Evolutionary conservation across 2,113 vertebrate species (phyloP).

Genomic region (Scophthalmus maximus): DNA sequence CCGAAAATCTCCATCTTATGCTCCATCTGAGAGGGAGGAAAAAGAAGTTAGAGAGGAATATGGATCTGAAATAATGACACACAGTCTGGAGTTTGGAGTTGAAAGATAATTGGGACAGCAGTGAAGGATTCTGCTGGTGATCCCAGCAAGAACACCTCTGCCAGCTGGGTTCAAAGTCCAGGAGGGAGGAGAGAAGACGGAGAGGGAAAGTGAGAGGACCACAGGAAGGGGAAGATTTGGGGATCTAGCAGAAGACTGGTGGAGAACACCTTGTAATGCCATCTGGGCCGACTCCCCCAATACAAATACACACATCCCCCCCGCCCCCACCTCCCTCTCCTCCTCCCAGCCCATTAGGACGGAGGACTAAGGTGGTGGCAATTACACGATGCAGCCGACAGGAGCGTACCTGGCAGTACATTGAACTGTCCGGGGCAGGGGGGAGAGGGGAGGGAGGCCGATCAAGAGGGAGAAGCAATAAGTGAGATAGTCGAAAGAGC

Average conservation of each 20-base stretch:
- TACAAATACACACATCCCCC: slow-evolving; percentile 41
- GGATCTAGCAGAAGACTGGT: slow-evolving; percentile 74
- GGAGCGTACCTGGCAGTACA: slow-evolving; percentile 76
- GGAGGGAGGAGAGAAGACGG: slow-evolving; percentile 58
- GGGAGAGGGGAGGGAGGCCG: not conserved
- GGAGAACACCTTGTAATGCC: slow-evolving; percentile 81
- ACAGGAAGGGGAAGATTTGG: slow-evolving; percentile 62
- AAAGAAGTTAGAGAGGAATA: slow-evolving; percentile 42
- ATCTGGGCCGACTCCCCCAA: slow-evolving; percentile 77
- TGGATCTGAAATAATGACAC: slow-evolving; percentile 60
- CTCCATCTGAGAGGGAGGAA: slow-evolving; percentile 48
- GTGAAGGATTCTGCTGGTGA: slow-evolving; percentile 79
- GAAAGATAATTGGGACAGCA: slow-evolving; percentile 79
- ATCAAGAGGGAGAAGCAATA: slow-evolving; percentile 25
- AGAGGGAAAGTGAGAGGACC: slow-evolving; percentile 49
- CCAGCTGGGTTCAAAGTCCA: slow-evolving; percentile 83
- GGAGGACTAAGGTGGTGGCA: slow-evolving; percentile 81
- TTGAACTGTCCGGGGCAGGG: slow-evolving; percentile 73
- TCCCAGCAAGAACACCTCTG: slow-evolving; percentile 76
- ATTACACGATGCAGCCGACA: slow-evolving; percentile 76
- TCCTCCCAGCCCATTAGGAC: slow-evolving; percentile 78
- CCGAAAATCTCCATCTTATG: slow-evolving; percentile 46
- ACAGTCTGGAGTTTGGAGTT: slow-evolving; percentile 62
- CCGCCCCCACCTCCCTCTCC: slow-evolving; percentile 32
- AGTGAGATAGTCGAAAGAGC: slow-evolving; percentile 42